Base-by-base conservation (phyloP, 37 sponge, comb jelly and placozoan species). In the Halichondria panicea region DNA sequence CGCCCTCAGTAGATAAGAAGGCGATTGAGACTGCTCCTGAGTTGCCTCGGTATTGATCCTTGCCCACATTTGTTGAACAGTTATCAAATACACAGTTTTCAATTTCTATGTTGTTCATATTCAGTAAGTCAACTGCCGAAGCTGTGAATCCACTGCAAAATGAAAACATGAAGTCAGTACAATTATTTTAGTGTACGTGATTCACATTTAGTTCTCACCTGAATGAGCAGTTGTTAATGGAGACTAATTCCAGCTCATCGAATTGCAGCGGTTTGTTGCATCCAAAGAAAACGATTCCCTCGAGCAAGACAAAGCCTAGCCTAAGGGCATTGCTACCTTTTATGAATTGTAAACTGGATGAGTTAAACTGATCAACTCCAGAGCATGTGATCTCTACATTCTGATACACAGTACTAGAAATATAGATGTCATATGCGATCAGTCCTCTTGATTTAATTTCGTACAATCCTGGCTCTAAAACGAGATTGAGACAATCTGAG, bases 21-120 rank as follows among this genome's bases (percentile, higher is more conserved):
- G 48, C 56, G 0, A 81, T 50, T 7, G 78, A 65, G 42, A 88
- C 60, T 0, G 74, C 88, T 30, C 70, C 88, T 54, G 82, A 43
- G 33, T 81, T 77, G 0, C 52, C 89, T 27, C 75, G 43, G 43
- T 30, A 72, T 6, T 64, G 53, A 25, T 54, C 74, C 5, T 66
- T 75, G 48, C 4, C 43, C 40, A 35, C 34, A 27, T 9, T 41
- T 7, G 69, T 46, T 1, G 46, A 63, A 59, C 71, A 76, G 44
- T 82, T 63, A 31, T 1, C 5, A 45, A 88, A 78, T 31, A 4
- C 0, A 25, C 41, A 41, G 70, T 73, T 44, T 1, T 39, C 37
- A 15, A 83, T 48, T 33, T 9, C 2, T 18, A 78, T 53, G 31
- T 44, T 55, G 21, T 35, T 18, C 0, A 66, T 34, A 55, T 88